Base-by-base conservation (phyloP, 1,140 invertebrate genomes). In the Homalodisca vitripennis region DNA sequence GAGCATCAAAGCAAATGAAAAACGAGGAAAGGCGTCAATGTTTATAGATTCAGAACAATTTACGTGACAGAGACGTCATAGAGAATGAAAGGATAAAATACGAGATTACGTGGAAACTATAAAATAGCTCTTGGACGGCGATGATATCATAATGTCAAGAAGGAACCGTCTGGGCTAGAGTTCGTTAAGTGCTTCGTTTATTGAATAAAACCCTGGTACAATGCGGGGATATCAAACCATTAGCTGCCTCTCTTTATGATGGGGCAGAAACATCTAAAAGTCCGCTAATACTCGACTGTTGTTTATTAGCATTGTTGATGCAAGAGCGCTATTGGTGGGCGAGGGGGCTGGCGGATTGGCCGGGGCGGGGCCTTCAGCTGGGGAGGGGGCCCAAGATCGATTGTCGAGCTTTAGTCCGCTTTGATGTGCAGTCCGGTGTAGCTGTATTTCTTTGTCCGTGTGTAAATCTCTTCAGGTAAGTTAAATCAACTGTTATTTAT, bases 221-320 rank as follows among this genome's bases (percentile, higher is more conserved):
- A 60, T 60, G 55, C 34, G 24, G 26, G 24, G 24, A 60, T 60
- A 60, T 60, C 55, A 24, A 24, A 24, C 55, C 55, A 60, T 60
- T 60, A 60, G 55, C 26, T 10, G 55, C 26, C 22, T 29, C 55
- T 53, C 10, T 60, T 60, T 60, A 60, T 30, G 55, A 60, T 3
- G 48, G 34, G 6, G 48, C 14, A 22, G n/a, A 51, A 51, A 14
- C 17, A 20, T 41, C 22, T 20, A 51, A 51, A 51, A 51, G 6
- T 51, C 48, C 55, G 27, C 55, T 60, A 30, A 60, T 27, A 60
- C 55, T 60, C 63, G 1, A 3, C 17, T 24, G 1, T 32, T 12
- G 63, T 46, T 66, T 66, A 66, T 66, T 66, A 27, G 32, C 63
- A 66, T 66, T 66, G 63, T 66, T 66, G 32, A 32, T n/a, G 32